These are phyloP conservation scores for Pyrrhosoma nymphula DNA, from an alignment of 2,888 invertebrate species.

Conservation along the genomic window DNA sequence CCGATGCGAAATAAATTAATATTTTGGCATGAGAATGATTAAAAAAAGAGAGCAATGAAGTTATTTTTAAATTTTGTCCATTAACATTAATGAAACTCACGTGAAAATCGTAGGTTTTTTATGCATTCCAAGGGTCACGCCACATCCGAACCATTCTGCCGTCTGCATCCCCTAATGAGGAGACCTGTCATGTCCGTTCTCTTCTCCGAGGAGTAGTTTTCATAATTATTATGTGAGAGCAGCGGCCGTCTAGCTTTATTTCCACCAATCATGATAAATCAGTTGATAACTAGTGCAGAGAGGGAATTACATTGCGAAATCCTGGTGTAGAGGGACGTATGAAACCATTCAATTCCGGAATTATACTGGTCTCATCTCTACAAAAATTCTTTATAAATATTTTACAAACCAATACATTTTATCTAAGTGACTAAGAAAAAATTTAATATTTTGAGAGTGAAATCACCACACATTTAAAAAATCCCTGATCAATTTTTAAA, in stretches of 20 bases:
- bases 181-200: background rate
- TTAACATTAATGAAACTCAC: background rate
- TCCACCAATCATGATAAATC: background rate
- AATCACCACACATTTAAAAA: no score
- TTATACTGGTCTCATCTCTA: no score
- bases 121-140: background rate
- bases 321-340: background rate
- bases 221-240: background rate
- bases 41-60: background rate
- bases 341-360: no score
- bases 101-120: background rate
- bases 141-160: background rate
- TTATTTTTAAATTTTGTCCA: background rate
- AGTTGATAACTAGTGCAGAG: background rate
- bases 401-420: no score
- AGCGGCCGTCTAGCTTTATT: background rate
- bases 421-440: no score
- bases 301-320: background rate
- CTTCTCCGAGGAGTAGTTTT: background rate
- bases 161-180: background rate
- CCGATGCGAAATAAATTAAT: background rate
- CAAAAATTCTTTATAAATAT: no score
- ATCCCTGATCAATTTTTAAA: no score
- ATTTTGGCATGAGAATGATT: background rate
- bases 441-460: no score